These are phyloP conservation scores for Laticauda laticaudata DNA, from an alignment of 2,113 vertebrate species.

Conservation along the genomic window DNA sequence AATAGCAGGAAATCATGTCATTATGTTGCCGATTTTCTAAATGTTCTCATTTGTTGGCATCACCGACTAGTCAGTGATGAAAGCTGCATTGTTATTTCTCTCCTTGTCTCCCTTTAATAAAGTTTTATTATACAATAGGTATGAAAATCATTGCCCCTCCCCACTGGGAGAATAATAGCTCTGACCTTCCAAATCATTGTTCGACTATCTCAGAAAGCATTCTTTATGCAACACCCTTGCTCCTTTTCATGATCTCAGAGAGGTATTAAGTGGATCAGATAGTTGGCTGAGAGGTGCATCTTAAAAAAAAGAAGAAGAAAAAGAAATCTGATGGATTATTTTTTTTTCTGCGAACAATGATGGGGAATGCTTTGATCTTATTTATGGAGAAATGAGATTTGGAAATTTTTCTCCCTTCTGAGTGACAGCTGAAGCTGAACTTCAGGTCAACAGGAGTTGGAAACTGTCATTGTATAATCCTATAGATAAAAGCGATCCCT, in stretches of 20 bases:
- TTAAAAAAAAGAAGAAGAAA: not conserved
- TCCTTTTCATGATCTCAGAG: not conserved
- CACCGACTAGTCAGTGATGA: not conserved
- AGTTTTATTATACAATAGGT: not conserved
- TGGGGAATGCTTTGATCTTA: constrained; percentile 23
- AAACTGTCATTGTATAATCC: not conserved
- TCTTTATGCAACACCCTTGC: not conserved
- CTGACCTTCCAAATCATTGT: not conserved
- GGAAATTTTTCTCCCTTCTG: not conserved
- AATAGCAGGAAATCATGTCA: not conserved
- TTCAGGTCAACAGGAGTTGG: not conserved
- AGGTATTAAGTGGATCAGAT: constrained; percentile 47
- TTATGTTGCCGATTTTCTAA: not conserved
- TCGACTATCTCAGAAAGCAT: not conserved
- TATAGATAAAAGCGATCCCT: not conserved
- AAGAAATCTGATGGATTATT: constrained; percentile 20
- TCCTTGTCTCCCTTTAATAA: not conserved
- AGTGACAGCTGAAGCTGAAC: constrained; percentile 13
- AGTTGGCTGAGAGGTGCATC: constrained; percentile 22
- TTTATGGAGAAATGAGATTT: not conserved
- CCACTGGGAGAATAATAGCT: not conserved
- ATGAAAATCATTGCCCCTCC: not conserved
- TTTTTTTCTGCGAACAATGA: constrained; percentile 1
- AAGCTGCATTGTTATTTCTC: not conserved
- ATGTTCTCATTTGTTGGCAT: not conserved